Evolutionary conservation across 1,140 invertebrate species (phyloP).

Genomic region (Drosophila elegans): DNA sequence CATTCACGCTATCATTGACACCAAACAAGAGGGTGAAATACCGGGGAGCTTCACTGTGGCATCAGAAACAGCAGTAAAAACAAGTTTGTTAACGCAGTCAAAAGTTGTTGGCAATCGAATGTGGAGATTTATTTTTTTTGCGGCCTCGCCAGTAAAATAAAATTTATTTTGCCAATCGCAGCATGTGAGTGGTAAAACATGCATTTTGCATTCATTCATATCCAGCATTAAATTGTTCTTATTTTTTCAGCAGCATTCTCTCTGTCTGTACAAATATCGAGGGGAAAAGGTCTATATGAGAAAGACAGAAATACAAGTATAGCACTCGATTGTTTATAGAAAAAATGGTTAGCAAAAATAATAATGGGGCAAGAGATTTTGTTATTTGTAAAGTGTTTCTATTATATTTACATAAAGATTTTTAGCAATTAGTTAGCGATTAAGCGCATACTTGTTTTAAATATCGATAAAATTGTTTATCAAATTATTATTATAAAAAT

Average conservation of each 20-base stretch:
- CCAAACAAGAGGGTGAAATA: constrained; percentile 39
- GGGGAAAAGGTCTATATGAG: background rate
- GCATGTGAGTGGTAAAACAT: background rate
- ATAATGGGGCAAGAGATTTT: too few relatives aligned
- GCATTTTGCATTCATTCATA: constrained; percentile 14
- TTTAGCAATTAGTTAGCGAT: too few relatives aligned
- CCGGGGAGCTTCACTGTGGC: constrained; percentile 9
- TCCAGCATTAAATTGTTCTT: constrained; percentile 12
- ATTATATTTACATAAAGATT: too few relatives aligned
- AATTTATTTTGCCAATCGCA: constrained; percentile 16
- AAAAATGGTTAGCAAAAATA: too few relatives aligned
- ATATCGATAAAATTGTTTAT: background rate
- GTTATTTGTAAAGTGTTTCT: too few relatives aligned
- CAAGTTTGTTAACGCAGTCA: constrained; percentile 51
- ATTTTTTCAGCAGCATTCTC: background rate
- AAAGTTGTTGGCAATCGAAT: constrained; percentile 10
- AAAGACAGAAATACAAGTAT: background rate
- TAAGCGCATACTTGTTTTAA: too few relatives aligned
- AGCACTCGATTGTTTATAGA: background rate
- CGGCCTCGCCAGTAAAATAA: constrained; percentile 11
- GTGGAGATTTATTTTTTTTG: constrained; percentile 8
- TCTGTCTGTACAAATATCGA: background rate
- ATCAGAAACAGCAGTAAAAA: constrained; percentile 31
- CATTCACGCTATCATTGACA: constrained; percentile 76
- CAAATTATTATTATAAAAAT: background rate